phyloP scores from a whole-genome alignment of 2,888 invertebrate genomes.

The Pollenia amentaria region DNA sequence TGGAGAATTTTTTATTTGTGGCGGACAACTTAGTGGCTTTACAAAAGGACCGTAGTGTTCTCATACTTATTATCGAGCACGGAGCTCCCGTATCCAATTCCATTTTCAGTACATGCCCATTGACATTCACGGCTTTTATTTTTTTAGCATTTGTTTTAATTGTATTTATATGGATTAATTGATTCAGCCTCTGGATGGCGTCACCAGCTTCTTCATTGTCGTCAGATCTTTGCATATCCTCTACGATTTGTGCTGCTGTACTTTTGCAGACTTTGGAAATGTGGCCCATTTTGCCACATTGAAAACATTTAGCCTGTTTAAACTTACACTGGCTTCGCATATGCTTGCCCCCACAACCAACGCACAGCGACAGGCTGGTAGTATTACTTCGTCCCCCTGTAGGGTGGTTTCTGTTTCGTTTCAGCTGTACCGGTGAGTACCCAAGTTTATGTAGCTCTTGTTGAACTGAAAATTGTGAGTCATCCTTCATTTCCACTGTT shows the following conservation, averaged over 20 bases:
- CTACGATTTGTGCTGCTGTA: neutral
- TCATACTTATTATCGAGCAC: conserved; percentile 23
- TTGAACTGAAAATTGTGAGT: neutral
- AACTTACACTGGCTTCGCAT: conserved; percentile 26
- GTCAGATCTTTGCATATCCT: neutral
- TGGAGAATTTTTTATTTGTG: no score
- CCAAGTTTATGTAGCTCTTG: conserved; percentile 40
- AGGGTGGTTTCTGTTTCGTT: neutral
- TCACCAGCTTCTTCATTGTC: neutral
- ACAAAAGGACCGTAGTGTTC: neutral
- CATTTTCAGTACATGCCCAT: conserved; percentile 30
- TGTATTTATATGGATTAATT: neutral
- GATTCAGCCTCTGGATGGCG: conserved; percentile 1
- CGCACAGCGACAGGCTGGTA: neutral
- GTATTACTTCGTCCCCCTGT: neutral
- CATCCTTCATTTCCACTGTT: conserved; percentile 35
- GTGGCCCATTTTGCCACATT: conserved; percentile 24
- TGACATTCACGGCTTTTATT: conserved; percentile 1
- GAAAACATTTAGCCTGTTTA: neutral
- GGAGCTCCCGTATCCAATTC: conserved; percentile 39
- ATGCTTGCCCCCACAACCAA: conserved; percentile 18
- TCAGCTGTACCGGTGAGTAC: conserved; percentile 1
- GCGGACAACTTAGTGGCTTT: no score
- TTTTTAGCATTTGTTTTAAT: neutral
- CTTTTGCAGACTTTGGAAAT: conserved; percentile 19